Conservation (phyloP, 2,113 vertebrate species). For the Catharus minimus region DNA sequence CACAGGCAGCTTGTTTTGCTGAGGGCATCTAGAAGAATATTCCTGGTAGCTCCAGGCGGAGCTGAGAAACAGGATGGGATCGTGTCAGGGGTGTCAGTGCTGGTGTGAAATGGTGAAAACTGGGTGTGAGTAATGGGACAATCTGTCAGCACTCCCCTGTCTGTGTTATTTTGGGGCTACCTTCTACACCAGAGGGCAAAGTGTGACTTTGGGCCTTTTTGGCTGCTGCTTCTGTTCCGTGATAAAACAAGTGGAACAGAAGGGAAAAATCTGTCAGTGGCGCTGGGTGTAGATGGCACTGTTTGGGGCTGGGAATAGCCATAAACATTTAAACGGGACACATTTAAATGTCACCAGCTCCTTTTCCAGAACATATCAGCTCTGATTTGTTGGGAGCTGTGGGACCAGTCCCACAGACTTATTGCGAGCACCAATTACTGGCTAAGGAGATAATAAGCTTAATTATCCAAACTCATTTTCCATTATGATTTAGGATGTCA, state of each 20-base stretch:
- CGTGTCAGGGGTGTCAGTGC: background rate
- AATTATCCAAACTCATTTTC: constrained; percentile 32
- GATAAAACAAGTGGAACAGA: rapidly evolving
- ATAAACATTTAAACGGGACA: background rate
- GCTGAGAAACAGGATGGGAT: background rate
- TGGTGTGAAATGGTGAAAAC: background rate
- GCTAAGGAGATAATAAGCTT: constrained; percentile 16
- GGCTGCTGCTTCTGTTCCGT: background rate
- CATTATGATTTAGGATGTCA: constrained; percentile 16
- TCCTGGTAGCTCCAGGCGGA: background rate
- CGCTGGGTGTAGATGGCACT: background rate
- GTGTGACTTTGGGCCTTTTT: background rate
- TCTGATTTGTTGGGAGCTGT: constrained; percentile 18
- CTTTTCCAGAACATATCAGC: background rate
- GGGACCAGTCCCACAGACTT: background rate
- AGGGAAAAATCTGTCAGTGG: background rate
- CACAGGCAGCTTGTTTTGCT: background rate
- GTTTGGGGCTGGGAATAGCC: background rate
- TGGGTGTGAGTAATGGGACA: background rate
- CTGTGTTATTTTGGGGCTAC: background rate
- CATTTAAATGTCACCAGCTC: background rate
- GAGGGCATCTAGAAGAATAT: background rate
- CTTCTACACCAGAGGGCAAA: background rate
- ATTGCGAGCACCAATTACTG: background rate
- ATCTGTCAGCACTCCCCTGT: background rate